Evolutionary conservation across 2,113 vertebrate species (phyloP).

Genomic region (Cathartes aura): DNA sequence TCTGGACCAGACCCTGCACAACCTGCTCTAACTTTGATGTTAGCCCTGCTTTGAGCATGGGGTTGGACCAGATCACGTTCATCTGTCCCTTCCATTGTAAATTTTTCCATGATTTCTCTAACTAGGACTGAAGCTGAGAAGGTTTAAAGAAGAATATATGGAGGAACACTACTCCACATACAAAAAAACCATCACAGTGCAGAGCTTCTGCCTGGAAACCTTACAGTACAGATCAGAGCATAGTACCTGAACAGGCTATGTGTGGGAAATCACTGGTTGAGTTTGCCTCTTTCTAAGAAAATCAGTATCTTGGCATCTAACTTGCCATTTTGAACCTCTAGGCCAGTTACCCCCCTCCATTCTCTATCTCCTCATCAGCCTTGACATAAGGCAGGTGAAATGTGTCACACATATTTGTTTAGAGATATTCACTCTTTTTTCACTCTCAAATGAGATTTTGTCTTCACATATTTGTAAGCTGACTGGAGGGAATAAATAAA

Average conservation of each 20-base stretch:
- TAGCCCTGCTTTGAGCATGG: background rate
- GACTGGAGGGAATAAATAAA: background rate
- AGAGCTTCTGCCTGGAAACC: background rate
- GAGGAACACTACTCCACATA: background rate
- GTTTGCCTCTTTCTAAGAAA: background rate
- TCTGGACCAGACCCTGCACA: background rate
- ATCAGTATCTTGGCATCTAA: background rate
- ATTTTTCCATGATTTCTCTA: background rate
- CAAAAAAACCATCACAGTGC: background rate
- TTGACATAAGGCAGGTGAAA: background rate
- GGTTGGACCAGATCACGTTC: background rate
- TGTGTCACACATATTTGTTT: background rate
- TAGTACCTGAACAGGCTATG: background rate
- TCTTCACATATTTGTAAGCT: background rate
- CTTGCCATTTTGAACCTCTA: background rate
- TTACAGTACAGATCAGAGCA: background rate
- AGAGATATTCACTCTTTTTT: background rate
- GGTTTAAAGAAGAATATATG: background rate
- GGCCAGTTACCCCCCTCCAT: background rate
- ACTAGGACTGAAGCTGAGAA: background rate
- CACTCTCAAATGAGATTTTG: background rate
- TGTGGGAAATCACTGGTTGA: background rate
- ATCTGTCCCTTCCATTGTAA: background rate
- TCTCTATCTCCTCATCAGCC: background rate
- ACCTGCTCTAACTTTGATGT: background rate